A percentile compares a stretch with the other conserved stretches of the same genome.
These are phyloP conservation scores for Athene noctua DNA, from an alignment of 2,113 vertebrate species.

Conservation along the genomic window DNA sequence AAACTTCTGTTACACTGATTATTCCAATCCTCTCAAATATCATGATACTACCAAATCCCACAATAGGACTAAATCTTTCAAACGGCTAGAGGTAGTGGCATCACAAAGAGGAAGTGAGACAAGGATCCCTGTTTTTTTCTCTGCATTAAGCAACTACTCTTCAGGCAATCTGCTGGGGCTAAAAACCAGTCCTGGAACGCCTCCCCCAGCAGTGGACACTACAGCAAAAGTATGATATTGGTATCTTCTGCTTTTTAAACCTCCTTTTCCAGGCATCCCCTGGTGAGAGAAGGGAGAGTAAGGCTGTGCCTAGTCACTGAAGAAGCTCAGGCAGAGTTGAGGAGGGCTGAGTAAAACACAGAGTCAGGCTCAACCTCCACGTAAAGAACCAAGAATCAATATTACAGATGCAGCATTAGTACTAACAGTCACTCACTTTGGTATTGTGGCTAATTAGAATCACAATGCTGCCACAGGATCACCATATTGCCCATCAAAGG, in stretches of 20 bases:
- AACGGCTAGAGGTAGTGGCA: background rate
- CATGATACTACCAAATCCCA: background rate
- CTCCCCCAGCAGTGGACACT: accelerated
- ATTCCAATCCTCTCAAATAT: background rate
- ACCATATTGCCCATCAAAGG: background rate
- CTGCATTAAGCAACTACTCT: background rate
- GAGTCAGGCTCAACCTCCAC: background rate
- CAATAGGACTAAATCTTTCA: background rate
- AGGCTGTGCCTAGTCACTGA: background rate
- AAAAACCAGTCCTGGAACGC: background rate
- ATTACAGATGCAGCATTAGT: background rate
- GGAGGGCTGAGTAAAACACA: background rate
- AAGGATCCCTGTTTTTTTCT: background rate
- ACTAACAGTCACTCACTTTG: background rate
- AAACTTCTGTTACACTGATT: background rate
- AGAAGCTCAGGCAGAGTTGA: background rate
- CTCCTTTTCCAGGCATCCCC: background rate
- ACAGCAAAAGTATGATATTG: background rate
- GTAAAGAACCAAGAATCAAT: background rate
- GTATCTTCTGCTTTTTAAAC: background rate
- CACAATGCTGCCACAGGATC: background rate
- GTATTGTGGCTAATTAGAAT: background rate
- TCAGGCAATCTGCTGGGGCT: background rate
- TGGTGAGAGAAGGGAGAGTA: background rate
- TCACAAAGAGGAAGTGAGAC: background rate